phyloP scores from a whole-genome alignment of 2,113 vertebrate genomes.

The Fulica atra region DNA sequence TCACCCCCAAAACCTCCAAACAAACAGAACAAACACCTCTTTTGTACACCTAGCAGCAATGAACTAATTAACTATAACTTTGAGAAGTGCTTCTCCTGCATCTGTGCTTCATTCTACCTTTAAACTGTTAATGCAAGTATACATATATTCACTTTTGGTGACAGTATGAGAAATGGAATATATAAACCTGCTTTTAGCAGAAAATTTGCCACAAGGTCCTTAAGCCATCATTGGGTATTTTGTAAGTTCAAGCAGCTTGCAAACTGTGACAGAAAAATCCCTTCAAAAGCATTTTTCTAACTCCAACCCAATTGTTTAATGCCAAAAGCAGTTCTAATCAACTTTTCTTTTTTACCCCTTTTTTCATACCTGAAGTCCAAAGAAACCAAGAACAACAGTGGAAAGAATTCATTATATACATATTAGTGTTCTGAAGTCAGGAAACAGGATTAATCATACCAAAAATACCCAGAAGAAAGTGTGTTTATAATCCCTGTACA shows the following conservation, averaged over 20 bases:
- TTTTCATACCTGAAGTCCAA: slow-evolving; percentile 44
- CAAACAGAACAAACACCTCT: neutral
- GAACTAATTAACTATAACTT: neutral
- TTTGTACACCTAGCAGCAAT: neutral
- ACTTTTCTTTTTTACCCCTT: neutral
- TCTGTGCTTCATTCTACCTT: slow-evolving; percentile 4
- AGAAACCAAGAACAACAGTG: slow-evolving; percentile 32
- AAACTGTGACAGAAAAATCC: slow-evolving; percentile 28
- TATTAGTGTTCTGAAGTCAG: slow-evolving; percentile 43
- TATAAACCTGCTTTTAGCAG: neutral
- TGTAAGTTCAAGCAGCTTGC: neutral
- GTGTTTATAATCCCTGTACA: slow-evolving; percentile 61
- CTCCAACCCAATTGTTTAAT: slow-evolving; percentile 44
- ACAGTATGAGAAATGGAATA: slow-evolving; percentile 32
- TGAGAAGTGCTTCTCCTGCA: neutral
- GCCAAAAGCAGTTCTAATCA: slow-evolving; percentile 45
- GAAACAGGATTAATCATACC: slow-evolving; percentile 61
- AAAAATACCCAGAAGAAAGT: slow-evolving; percentile 54
- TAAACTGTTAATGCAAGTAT: neutral
- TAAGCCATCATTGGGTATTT: neutral
- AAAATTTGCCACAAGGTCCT: neutral
- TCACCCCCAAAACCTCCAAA: neutral
- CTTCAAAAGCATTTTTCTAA: slow-evolving; percentile 21
- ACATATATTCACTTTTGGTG: neutral
- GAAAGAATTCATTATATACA: slow-evolving; percentile 55